phyloP scores from a whole-genome alignment of 2,797 vertebrate genomes.

The Eulemur albifrons region DNA sequence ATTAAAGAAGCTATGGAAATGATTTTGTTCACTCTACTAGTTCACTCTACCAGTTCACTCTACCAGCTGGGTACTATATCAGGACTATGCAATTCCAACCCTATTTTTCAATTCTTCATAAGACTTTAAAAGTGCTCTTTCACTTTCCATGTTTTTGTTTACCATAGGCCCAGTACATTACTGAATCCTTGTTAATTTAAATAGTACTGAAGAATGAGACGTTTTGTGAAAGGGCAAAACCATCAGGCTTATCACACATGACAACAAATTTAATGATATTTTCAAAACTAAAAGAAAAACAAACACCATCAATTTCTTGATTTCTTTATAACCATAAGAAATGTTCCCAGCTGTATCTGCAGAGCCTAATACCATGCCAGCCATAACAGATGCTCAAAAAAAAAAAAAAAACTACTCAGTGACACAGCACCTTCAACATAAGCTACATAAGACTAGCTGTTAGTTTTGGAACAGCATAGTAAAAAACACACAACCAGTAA shows the following conservation, averaged over 20 bases:
- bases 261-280: not conserved
- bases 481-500: not conserved
- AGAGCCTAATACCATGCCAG: not conserved
- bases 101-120: not conserved
- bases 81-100: slow-evolving; percentile 2
- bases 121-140: slow-evolving; percentile 49
- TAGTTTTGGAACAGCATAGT: not conserved
- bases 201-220: not conserved
- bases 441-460: not conserved
- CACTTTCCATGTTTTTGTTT: not conserved
- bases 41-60: not conserved
- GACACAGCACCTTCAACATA: not conserved
- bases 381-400: not conserved
- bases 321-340: not conserved
- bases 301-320: not conserved
- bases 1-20: slow-evolving; percentile 37
- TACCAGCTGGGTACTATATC: not conserved
- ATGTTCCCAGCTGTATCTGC: not conserved
- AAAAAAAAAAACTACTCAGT: not conserved
- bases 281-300: slow-evolving; percentile 7
- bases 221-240: not conserved
- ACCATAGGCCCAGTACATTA: not conserved
- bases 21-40: not conserved
- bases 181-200: slow-evolving; percentile 15
- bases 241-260: not conserved